Percentiles rank a stretch among this genome's conserved stretches.
These are phyloP conservation scores for Malurus splendens DNA, from an alignment of 2,797 vertebrate species.

Conservation along the genomic window DNA sequence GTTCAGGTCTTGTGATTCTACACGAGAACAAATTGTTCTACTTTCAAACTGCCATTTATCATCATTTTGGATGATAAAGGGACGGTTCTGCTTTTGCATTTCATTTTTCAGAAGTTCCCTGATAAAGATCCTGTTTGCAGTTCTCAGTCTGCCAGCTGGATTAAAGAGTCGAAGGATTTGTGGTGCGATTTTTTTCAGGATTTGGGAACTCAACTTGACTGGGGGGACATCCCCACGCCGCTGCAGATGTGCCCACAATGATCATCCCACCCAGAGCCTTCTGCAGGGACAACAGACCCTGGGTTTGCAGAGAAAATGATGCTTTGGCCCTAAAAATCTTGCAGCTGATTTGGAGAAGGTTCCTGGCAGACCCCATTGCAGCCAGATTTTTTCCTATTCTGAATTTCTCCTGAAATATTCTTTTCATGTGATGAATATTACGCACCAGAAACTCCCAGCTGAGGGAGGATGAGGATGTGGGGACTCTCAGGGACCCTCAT, in stretches of 20 bases:
- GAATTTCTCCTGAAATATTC: not conserved
- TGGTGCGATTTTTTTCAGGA: not conserved
- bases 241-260: not conserved
- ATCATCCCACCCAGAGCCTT: not conserved
- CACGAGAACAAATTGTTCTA: not conserved
- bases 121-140: not conserved
- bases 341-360: not conserved
- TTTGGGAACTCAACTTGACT: accelerated
- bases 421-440: not conserved
- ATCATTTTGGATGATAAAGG: not conserved
- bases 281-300: not conserved
- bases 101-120: not conserved
- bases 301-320: not conserved
- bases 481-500: not conserved
- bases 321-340: not conserved
- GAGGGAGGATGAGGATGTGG: not conserved
- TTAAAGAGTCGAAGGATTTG: not conserved
- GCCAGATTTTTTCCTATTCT: not conserved
- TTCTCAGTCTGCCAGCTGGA: accelerated
- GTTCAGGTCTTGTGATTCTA: not conserved
- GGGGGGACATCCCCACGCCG: not conserved
- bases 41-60: not conserved
- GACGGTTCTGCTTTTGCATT: not conserved
- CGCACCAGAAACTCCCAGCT: not conserved
- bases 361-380: not conserved